A percentile compares a stretch with the other conserved stretches of the same genome.
Conservation (phyloP, 2,113 vertebrate genomes). For the Girardinichthys multiradiatus region DNA sequence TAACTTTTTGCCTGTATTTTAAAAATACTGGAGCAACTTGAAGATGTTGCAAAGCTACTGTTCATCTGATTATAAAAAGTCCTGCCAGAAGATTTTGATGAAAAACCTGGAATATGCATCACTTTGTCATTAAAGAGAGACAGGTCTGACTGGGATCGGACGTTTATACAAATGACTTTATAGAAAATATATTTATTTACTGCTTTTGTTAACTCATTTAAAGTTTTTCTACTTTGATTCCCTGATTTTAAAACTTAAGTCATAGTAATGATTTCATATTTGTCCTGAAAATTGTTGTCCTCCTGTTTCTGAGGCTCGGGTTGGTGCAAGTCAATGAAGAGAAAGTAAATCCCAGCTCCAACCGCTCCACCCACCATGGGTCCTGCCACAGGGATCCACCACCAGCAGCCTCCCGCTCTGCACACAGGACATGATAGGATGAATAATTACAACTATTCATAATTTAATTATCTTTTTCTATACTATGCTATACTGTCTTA, state of each 20-base stretch:
- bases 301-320: constrained; percentile 63
- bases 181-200: not conserved
- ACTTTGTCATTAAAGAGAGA: too few relatives aligned
- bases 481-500: too few relatives aligned
- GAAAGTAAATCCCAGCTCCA: constrained; percentile 85
- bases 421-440: constrained; percentile 6
- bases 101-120: too few relatives aligned
- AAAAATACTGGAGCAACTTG: constrained; percentile 43
- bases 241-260: constrained; percentile 65
- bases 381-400: constrained; percentile 93
- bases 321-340: constrained; percentile 93
- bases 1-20: not conserved
- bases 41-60: constrained; percentile 30
- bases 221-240: not conserved
- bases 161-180: too few relatives aligned
- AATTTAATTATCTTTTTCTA: not conserved
- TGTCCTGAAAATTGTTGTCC: constrained; percentile 79
- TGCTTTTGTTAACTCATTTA: not conserved
- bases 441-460: not conserved
- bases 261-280: constrained; percentile 87
- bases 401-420: constrained; percentile 91
- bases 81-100: too few relatives aligned
- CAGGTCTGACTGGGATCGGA: not conserved
- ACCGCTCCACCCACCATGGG: constrained; percentile 88
- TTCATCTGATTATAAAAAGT: too few relatives aligned